Conservation (phyloP, 1,140 invertebrate species). For the Anoplophora glabripennis region DNA sequence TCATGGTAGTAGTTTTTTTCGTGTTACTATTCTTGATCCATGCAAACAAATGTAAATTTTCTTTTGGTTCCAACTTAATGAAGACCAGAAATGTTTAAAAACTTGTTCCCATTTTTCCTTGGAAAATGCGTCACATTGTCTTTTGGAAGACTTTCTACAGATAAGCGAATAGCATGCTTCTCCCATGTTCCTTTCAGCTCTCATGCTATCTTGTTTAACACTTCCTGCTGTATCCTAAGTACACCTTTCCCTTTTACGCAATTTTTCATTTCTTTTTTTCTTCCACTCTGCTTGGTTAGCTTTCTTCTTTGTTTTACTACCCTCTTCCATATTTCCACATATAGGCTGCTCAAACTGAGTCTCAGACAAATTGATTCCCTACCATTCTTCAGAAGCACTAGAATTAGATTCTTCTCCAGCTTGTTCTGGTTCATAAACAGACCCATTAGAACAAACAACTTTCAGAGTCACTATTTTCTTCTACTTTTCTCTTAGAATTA, state of each 20-base stretch:
- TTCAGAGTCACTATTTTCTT: not conserved
- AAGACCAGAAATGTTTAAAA: slow-evolving; percentile 13
- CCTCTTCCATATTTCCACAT: slow-evolving; percentile 14
- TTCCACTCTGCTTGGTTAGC: slow-evolving; percentile 12
- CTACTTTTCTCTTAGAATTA: not conserved
- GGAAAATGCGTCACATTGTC: slow-evolving; percentile 12
- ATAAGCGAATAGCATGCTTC: slow-evolving; percentile 16
- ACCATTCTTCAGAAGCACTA: not conserved
- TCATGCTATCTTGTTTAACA: slow-evolving; percentile 13
- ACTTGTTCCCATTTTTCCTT: slow-evolving; percentile 11
- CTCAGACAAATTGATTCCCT: not conserved
- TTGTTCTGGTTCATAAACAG: not conserved
- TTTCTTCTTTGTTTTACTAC: slow-evolving; percentile 11
- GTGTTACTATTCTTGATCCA: slow-evolving; percentile 2
- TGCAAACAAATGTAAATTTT: slow-evolving; percentile 13
- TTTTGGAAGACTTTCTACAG: slow-evolving; percentile 5
- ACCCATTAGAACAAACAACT: not conserved
- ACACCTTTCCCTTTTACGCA: slow-evolving; percentile 13
- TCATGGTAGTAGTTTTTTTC: slow-evolving; percentile 3
- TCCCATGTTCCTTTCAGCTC: slow-evolving; percentile 15
- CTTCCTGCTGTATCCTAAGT: slow-evolving; percentile 11
- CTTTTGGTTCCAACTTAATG: slow-evolving; percentile 10
- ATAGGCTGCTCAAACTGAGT: not conserved
- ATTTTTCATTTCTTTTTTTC: slow-evolving; percentile 16
- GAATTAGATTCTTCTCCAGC: not conserved